Evolutionary conservation across 1,140 invertebrate genomes (phyloP).

Genomic region (Neoseiulus cucumeris): DNA sequence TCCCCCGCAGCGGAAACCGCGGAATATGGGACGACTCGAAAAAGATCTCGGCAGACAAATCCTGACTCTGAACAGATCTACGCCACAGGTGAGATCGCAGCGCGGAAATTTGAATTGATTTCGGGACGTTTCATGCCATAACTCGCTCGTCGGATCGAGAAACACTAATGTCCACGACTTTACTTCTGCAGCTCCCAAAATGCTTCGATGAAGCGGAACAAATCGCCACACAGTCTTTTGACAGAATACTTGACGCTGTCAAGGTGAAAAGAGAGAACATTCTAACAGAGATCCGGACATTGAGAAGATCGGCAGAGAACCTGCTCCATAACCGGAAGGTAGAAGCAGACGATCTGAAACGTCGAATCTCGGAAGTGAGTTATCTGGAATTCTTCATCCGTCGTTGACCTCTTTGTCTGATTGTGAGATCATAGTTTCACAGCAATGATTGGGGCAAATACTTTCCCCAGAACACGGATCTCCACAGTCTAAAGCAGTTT

Average conservation of each 20-base stretch:
- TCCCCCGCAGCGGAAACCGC: neutral
- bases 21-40: neutral
- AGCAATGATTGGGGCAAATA: too few relatives aligned
- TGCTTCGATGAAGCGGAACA: slow-evolving; percentile 1
- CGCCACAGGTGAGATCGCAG: neutral
- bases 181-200: neutral
- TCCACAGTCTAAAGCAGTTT: too few relatives aligned
- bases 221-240: neutral
- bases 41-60: slow-evolving; percentile 1
- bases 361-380: neutral
- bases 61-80: neutral
- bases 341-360: neutral
- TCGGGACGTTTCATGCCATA: too few relatives aligned
- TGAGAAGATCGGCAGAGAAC: neutral
- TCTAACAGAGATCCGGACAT: neutral
- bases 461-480: too few relatives aligned
- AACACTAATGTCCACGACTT: too few relatives aligned
- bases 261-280: neutral
- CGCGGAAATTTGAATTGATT: too few relatives aligned
- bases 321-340: slow-evolving; percentile 1
- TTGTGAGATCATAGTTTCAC: too few relatives aligned
- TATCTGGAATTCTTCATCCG: neutral
- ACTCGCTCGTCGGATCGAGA: too few relatives aligned
- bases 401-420: too few relatives aligned
- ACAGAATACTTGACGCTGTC: neutral